Evolutionary conservation across 2,888 invertebrate species (phyloP).

Genomic region (Calliopum simillimum): DNA sequence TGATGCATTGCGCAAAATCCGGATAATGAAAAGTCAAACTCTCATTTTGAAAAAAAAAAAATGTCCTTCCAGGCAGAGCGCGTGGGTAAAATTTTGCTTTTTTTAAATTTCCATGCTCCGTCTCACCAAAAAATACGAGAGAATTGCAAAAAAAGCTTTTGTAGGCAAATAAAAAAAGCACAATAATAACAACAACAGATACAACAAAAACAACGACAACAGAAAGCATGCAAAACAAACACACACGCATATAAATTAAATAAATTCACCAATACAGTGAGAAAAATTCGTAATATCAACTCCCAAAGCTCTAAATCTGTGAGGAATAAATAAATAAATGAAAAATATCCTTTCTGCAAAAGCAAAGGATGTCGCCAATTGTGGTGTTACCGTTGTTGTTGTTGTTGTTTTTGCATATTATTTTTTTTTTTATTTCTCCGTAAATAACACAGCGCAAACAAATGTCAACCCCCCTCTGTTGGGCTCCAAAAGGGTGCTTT

Average conservation of each 20-base stretch:
- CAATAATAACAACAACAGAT: background rate
- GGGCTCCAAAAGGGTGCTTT: too few relatives aligned
- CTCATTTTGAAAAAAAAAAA: background rate
- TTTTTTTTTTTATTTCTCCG: background rate
- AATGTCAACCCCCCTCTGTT: too few relatives aligned
- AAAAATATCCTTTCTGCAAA: conserved; percentile 22
- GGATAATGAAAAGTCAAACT: background rate
- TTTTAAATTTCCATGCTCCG: too few relatives aligned
- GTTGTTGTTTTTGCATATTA: conserved; percentile 21
- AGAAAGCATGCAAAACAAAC: background rate
- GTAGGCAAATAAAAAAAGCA: background rate
- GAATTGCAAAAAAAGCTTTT: too few relatives aligned
- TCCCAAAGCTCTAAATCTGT: background rate
- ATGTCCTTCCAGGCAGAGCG: background rate
- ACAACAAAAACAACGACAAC: background rate
- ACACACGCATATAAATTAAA: background rate
- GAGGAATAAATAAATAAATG: background rate
- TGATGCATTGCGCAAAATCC: background rate
- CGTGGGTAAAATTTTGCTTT: too few relatives aligned
- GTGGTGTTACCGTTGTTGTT: background rate
- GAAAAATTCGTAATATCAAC: background rate
- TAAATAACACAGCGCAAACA: too few relatives aligned
- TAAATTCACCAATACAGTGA: background rate
- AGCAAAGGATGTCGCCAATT: conserved; percentile 1
- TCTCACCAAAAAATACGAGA: too few relatives aligned